Evolutionary conservation across 2,797 vertebrate genomes (phyloP).

Genomic region (Alosa sapidissima): DNA sequence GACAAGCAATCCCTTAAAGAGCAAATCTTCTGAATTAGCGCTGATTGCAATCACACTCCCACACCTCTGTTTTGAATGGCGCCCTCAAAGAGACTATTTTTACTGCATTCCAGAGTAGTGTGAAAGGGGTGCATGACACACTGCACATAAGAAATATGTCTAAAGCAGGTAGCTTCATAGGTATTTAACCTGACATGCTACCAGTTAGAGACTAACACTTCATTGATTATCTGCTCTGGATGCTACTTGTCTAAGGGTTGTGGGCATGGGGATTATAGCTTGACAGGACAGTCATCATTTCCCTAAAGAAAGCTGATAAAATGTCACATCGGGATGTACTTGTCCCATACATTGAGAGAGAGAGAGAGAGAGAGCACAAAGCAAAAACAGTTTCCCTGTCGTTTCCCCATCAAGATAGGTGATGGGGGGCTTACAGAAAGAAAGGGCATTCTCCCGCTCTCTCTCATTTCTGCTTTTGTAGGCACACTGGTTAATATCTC

Average conservation of each 20-base stretch:
- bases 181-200: neutral
- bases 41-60: constrained; percentile 61
- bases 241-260: neutral
- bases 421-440: neutral
- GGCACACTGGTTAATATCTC: too few species aligned
- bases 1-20: constrained; percentile 55
- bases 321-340: neutral
- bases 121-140: neutral
- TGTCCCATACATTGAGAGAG: neutral
- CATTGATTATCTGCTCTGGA: neutral
- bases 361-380: too few species aligned
- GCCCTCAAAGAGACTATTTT: neutral
- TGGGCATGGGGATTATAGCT: neutral
- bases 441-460: neutral
- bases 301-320: neutral
- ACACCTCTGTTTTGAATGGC: constrained; percentile 32
- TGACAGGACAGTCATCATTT: neutral
- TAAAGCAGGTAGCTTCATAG: neutral
- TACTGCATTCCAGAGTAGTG: neutral
- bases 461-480: too few species aligned
- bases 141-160: neutral
- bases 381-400: neutral
- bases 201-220: neutral
- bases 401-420: neutral
- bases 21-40: constrained; percentile 57